Base-by-base conservation (phyloP, 2,113 vertebrate genomes). In the Oreochromis spilurus region DNA sequence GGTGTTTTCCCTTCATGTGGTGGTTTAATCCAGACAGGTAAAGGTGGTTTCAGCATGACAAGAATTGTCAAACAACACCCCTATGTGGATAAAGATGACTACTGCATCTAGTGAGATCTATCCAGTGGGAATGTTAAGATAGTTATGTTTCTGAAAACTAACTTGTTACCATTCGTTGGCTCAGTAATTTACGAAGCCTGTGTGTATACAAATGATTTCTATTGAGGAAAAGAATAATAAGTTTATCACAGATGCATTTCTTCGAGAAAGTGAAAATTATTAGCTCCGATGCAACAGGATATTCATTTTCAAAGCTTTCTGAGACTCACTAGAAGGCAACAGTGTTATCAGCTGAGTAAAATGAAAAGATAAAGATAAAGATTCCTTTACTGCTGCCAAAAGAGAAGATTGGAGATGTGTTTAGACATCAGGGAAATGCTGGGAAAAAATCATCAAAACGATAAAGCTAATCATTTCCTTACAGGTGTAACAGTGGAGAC, bases 1-100 rank as follows among this genome's bases (percentile, higher is more conserved):
- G 11, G 26, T 75, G n/a, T 50, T 53, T 87, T 26, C 3, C 10
- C 9, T 13, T 79, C 21, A 67, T 9, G 1, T 78, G 38, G 85
- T 16, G 16, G 8, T 55, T 52, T 75, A 13, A 34, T 29, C 1
- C 10, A 43, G 24, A 48, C 79, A 85, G 78, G 65, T 57, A 19
- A 72, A 48, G 9, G 7, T 12, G 48, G 16, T 2, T 16, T 0
- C 34, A 31, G 16, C 36, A 12, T 43, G 36, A 26, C 6, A 75
- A 24, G 4, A 13, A 11, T 6, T 80, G 88, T 81, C 36, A 57
- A 88, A 89, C 87, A 92, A 85, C 87, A 86, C 82, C 92, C 11
- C 89, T 7, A 2, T 58, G 93, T 88, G 94, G 54, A 85, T 12
- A 1, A 80, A 65, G 5, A 3, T 1, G 21, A 36, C 0, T 65